Percentiles rank a stretch among this genome's conserved stretches.
Conservation (phyloP, 2,797 vertebrate species). For the Acanthornis magna region DNA sequence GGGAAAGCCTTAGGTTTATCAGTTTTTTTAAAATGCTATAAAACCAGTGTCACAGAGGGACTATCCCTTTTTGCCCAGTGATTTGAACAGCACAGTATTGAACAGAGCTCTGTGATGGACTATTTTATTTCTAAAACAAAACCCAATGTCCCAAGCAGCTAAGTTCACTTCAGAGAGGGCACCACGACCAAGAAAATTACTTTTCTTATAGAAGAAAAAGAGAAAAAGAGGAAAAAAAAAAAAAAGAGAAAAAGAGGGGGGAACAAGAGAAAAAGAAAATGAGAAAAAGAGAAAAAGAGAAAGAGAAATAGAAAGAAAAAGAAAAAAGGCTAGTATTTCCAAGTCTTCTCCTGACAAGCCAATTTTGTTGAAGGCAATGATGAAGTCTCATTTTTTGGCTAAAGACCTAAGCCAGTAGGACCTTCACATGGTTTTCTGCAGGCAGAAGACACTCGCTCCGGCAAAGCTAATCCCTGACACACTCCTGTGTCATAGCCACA, state of each 20-base stretch:
- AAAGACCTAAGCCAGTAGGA: neutral
- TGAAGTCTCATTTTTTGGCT: neutral
- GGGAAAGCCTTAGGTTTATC: neutral
- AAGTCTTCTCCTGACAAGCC: neutral
- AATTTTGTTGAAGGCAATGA: neutral
- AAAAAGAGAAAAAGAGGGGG: neutral
- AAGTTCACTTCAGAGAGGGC: neutral
- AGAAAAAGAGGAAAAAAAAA: no score
- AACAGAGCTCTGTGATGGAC: neutral
- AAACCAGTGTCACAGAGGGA: neutral
- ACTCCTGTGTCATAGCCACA: rapidly evolving
- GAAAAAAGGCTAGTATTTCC: neutral
- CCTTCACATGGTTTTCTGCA: neutral
- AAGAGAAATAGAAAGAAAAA: no score
- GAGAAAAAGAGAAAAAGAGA: neutral
- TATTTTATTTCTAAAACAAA: neutral
- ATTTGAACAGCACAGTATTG: neutral
- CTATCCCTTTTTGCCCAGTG: neutral
- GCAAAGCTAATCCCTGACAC: neutral
- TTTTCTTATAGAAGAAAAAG: neutral
- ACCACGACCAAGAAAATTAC: neutral
- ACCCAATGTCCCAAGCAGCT: neutral
- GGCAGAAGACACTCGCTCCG: neutral
- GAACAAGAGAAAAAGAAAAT: neutral
- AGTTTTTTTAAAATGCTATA: neutral